Percentiles rank a stretch among this genome's conserved stretches.
Conservation (phyloP, 2,888 invertebrate genomes). For the Tipula helvola region DNA sequence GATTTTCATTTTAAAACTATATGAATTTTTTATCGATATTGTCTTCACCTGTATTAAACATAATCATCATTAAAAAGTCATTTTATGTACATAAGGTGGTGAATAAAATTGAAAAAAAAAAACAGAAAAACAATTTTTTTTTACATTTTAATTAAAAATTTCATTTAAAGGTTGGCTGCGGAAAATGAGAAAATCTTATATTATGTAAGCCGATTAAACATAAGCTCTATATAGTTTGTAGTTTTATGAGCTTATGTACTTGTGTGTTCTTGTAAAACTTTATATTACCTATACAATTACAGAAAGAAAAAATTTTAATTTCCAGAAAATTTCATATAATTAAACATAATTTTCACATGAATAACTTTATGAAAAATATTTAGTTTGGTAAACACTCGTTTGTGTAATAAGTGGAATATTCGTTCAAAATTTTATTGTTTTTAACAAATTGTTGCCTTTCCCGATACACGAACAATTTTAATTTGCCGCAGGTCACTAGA, state of each 20-base stretch:
- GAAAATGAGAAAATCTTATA: neutral
- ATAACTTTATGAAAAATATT: neutral
- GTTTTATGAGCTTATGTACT: neutral
- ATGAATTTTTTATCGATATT: neutral
- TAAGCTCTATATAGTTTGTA: neutral
- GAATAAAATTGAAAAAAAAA: neutral
- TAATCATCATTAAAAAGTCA: neutral
- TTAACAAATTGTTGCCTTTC: too few relatives aligned
- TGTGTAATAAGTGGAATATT: too few relatives aligned
- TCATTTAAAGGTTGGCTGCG: neutral
- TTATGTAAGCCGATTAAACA: neutral
- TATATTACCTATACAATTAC: neutral
- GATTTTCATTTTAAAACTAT: too few relatives aligned
- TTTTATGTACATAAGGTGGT: neutral
- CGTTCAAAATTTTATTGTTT: too few relatives aligned
- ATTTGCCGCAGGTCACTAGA: too few relatives aligned
- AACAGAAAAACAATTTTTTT: too few relatives aligned
- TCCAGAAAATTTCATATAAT: neutral
- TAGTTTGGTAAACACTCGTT: neutral
- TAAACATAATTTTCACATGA: neutral
- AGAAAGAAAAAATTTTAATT: too few relatives aligned
- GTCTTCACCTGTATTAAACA: neutral
- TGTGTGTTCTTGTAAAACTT: neutral
- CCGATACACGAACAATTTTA: too few relatives aligned
- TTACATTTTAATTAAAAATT: neutral